Evolutionary conservation across 23 tunicate genomes (phyloP).

Genomic region (Botrylloides violaceus): DNA sequence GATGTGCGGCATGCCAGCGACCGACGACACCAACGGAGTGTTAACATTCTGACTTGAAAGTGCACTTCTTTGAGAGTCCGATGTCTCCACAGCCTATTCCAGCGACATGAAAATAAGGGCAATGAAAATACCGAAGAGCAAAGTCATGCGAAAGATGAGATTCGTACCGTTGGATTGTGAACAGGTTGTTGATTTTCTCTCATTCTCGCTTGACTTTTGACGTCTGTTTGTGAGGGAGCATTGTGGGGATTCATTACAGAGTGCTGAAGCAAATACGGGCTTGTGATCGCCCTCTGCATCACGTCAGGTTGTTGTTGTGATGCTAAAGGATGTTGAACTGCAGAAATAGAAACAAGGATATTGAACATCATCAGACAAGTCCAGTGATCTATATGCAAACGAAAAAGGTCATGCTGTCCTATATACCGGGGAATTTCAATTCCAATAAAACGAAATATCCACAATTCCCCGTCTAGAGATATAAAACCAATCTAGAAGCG

Average conservation of each 20-base stretch:
- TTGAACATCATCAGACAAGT: too few relatives aligned
- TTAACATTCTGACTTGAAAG: background rate
- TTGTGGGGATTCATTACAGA: background rate
- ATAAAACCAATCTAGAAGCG: too few relatives aligned
- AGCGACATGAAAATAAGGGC: too few relatives aligned
- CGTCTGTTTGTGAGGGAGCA: background rate
- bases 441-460: too few relatives aligned
- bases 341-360: background rate
- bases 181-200: too few relatives aligned
- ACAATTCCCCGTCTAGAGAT: too few relatives aligned
- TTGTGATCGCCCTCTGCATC: background rate
- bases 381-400: too few relatives aligned
- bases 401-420: too few relatives aligned
- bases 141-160: too few relatives aligned
- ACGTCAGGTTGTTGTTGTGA: background rate
- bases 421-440: too few relatives aligned
- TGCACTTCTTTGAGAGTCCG: background rate
- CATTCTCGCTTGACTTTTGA: background rate
- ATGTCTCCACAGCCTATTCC: background rate
- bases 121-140: too few relatives aligned
- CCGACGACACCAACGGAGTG: background rate
- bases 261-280: constrained; percentile 6
- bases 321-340: background rate
- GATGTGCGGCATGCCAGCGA: background rate
- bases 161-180: too few relatives aligned